phyloP scores from a whole-genome alignment of 2,888 invertebrate species.

The Platerodrilus igneus region DNA sequence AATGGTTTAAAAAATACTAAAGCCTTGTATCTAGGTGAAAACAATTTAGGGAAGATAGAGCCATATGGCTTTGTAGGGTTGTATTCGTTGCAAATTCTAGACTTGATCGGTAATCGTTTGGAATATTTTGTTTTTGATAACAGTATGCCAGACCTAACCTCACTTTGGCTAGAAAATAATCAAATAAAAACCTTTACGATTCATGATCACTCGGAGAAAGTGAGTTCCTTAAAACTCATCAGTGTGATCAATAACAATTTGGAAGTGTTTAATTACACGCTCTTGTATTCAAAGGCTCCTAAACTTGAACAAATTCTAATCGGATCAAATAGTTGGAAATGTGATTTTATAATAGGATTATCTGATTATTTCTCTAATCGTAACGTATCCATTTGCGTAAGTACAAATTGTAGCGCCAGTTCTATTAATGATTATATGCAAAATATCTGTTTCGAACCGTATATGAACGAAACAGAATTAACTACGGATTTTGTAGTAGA shows the following conservation, averaged over 20 bases:
- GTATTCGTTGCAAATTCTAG: constrained; percentile 39
- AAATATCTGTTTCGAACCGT: constrained; percentile 29
- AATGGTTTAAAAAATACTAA: constrained; percentile 42
- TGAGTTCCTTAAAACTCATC: constrained; percentile 34
- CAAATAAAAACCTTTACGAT: constrained; percentile 35
- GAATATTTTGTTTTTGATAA: constrained; percentile 34
- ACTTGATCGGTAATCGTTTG: constrained; percentile 40
- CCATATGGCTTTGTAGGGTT: constrained; percentile 44
- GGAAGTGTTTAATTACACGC: constrained; percentile 37
- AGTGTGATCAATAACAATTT: constrained; percentile 41
- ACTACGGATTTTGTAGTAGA: constrained; percentile 30
- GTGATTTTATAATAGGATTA: constrained; percentile 42
- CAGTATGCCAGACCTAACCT: constrained; percentile 37
- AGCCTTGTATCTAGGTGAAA: constrained; percentile 43
- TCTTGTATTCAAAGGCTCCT: constrained; percentile 38
- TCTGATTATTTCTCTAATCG: constrained; percentile 35
- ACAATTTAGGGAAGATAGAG: constrained; percentile 42
- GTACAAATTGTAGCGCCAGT: constrained; percentile 33
- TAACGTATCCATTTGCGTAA: constrained; percentile 39
- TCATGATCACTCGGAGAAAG: constrained; percentile 33
- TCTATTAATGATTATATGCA: constrained; percentile 31
- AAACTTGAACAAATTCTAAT: constrained; percentile 40
- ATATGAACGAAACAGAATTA: constrained; percentile 23
- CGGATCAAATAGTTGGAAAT: constrained; percentile 40
- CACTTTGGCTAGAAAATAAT: constrained; percentile 42